phyloP scores from a whole-genome alignment of 2,888 invertebrate species.

The Tetanocera ferruginea region DNA sequence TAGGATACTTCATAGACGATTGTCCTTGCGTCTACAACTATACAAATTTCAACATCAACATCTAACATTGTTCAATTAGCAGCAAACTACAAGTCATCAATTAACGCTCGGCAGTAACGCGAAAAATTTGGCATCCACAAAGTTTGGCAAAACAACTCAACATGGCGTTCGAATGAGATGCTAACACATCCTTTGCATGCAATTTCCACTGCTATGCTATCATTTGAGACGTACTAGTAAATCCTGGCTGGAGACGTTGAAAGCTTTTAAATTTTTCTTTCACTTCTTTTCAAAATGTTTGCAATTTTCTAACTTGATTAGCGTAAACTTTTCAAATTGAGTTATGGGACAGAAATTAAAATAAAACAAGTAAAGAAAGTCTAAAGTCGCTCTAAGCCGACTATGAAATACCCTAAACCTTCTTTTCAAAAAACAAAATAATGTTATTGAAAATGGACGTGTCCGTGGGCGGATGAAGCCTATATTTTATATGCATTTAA shows the following conservation, averaged over 20 bases:
- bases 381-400: too few species aligned
- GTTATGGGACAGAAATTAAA: neutral
- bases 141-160: neutral
- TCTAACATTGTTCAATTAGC: neutral
- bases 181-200: too few species aligned
- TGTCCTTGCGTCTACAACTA: neutral
- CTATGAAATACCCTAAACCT: too few species aligned
- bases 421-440: too few species aligned
- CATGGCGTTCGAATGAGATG: too few species aligned
- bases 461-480: too few species aligned
- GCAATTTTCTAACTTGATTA: constrained; percentile 1
- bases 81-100: neutral
- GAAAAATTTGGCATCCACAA: neutral
- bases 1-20: neutral
- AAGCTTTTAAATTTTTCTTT: neutral
- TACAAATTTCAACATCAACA: neutral
- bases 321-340: neutral
- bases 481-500: too few species aligned
- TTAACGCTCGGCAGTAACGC: neutral
- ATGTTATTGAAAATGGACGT: too few species aligned
- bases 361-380: too few species aligned
- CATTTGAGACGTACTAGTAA: too few species aligned
- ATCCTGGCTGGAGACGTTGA: too few species aligned
- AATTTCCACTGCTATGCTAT: too few species aligned
- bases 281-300: neutral